A percentile compares a stretch with the other conserved stretches of the same genome.
Conservation (phyloP, 2,113 vertebrate genomes). For the Numida meleagris region DNA sequence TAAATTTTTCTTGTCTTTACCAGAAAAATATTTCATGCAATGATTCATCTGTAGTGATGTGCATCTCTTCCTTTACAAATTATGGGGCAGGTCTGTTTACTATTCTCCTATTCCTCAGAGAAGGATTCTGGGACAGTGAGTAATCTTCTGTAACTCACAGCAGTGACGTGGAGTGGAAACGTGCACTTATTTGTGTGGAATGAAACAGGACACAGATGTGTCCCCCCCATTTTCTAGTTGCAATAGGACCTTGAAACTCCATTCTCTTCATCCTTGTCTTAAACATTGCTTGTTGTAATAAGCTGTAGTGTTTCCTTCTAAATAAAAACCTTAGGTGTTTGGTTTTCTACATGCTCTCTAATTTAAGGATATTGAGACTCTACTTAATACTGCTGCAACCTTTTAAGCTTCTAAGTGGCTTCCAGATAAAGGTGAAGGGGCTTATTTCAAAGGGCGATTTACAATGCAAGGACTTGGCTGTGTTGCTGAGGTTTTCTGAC, state of each 20-base stretch:
- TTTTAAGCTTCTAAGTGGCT: constrained; percentile 57
- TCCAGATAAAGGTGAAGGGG: constrained; percentile 35
- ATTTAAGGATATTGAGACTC: constrained; percentile 40
- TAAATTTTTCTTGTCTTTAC: neutral
- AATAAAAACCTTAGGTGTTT: neutral
- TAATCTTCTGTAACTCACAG: neutral
- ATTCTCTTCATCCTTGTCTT: neutral
- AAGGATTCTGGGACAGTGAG: neutral
- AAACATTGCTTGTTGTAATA: neutral
- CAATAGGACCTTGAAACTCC: neutral
- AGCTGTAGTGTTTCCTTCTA: neutral
- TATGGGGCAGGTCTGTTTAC: constrained; percentile 5
- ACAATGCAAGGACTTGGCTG: neutral
- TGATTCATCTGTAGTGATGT: constrained; percentile 30
- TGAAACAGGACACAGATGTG: neutral
- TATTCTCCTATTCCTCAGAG: neutral
- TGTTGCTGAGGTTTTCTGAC: neutral
- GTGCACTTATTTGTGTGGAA: neutral
- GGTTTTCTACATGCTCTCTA: neutral
- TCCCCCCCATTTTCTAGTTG: neutral
- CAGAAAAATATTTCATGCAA: neutral
- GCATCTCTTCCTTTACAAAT: neutral
- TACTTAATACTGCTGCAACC: constrained; percentile 2
- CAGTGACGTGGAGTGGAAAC: neutral
- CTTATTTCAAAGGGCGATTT: constrained; percentile 31